Conservation (phyloP, 2,113 vertebrate species). For the Bubo blakistoni region DNA sequence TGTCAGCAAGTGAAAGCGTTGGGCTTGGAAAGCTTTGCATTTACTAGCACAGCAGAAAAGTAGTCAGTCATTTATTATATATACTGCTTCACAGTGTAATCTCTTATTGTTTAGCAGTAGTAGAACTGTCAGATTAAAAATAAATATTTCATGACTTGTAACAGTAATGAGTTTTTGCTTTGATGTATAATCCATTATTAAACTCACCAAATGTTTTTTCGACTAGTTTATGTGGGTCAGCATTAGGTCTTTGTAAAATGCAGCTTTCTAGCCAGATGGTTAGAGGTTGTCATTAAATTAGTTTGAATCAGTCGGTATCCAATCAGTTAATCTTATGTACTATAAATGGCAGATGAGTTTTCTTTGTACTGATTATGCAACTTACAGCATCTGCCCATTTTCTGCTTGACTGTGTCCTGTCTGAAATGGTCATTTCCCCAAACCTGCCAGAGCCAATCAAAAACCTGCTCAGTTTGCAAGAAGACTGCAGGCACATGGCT, state of each 20-base stretch:
- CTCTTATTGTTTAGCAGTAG: conserved; percentile 37
- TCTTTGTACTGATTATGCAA: conserved; percentile 50
- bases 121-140: conserved; percentile 58
- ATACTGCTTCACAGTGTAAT: conserved; percentile 24
- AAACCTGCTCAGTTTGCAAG: conserved; percentile 30
- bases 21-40: background rate
- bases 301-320: conserved; percentile 25
- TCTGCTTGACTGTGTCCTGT: conserved; percentile 45
- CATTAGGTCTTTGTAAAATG: background rate
- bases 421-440: conserved; percentile 52
- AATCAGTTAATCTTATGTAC: conserved; percentile 38
- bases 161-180: conserved; percentile 54
- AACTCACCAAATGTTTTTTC: conserved; percentile 49
- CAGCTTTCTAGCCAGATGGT: conserved; percentile 54
- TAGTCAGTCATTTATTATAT: conserved; percentile 47
- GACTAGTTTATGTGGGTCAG: conserved; percentile 24
- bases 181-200: conserved; percentile 69
- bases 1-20: background rate
- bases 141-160: conserved; percentile 53
- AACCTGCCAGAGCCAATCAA: conserved; percentile 42
- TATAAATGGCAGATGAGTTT: conserved; percentile 47
- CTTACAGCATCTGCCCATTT: conserved; percentile 55
- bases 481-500: background rate
- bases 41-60: conserved; percentile 40
- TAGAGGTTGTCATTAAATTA: conserved; percentile 50